Evolutionary conservation across 2,888 invertebrate species (phyloP).

Genomic region (Chrysodeixis includens): DNA sequence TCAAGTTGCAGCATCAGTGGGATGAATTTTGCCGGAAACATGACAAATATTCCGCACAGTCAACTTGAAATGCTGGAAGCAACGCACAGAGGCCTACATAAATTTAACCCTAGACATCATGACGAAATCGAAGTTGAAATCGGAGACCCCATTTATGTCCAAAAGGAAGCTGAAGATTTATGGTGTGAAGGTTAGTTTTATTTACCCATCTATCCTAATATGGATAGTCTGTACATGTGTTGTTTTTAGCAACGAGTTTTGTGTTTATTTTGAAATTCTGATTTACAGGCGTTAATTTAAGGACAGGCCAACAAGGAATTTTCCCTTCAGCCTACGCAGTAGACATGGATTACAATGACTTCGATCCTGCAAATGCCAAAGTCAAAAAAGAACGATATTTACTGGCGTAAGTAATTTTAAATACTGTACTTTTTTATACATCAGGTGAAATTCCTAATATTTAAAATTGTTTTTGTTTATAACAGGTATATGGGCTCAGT

Average conservation of each 20-base stretch:
- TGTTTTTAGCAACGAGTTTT: background rate
- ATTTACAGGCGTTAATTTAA: slow-evolving; percentile 95
- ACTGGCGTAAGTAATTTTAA: slow-evolving; percentile 89
- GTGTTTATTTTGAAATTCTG: background rate
- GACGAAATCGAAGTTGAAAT: slow-evolving; percentile 99
- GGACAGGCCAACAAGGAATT: slow-evolving; percentile 97
- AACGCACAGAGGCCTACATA: slow-evolving; percentile 98
- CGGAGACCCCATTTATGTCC: slow-evolving; percentile 98
- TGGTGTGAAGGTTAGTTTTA: slow-evolving; percentile 96
- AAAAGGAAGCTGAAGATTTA: slow-evolving; percentile 98
- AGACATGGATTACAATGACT: slow-evolving; percentile 98
- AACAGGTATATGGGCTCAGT: slow-evolving; percentile 96
- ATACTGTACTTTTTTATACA: background rate
- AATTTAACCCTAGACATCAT: slow-evolving; percentile 97
- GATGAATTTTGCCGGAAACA: slow-evolving; percentile 90
- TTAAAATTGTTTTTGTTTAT: slow-evolving; percentile 15
- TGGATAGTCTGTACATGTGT: too few species aligned
- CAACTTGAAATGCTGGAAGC: slow-evolving; percentile 96
- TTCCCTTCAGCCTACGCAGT: slow-evolving; percentile 99
- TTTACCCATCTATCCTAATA: too few species aligned
- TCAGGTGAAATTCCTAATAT: slow-evolving; percentile 3
- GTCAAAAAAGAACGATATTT: slow-evolving; percentile 96
- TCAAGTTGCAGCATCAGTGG: slow-evolving; percentile 89
- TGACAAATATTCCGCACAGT: slow-evolving; percentile 93
- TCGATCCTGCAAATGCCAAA: slow-evolving; percentile 95